A percentile compares a stretch with the other conserved stretches of the same genome.
These are phyloP conservation scores for Actinia tenebrosa DNA, from an alignment of 64 coral and sea anemone species.

Conservation along the genomic window DNA sequence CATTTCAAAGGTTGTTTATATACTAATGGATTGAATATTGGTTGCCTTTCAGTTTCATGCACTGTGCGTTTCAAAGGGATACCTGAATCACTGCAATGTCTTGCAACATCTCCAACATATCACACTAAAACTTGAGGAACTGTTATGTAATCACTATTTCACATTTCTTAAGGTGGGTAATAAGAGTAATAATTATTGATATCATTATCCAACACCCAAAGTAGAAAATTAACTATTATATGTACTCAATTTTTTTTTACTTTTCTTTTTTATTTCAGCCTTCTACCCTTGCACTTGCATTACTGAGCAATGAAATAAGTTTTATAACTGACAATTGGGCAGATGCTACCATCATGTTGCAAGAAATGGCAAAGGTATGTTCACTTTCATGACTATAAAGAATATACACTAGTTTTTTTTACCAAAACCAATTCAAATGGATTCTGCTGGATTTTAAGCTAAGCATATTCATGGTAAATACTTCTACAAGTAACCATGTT, in stretches of 20 bases:
- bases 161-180: slow-evolving; percentile 59
- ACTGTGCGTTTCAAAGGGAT: slow-evolving; percentile 85
- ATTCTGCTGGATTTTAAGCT: background rate
- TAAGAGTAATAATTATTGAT: background rate
- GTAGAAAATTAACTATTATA: background rate
- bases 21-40: background rate
- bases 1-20: background rate
- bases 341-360: slow-evolving; percentile 62
- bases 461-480: background rate
- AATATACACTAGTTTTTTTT: no score
- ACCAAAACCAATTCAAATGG: no score
- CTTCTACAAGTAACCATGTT: background rate
- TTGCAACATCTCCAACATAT: slow-evolving; percentile 81
- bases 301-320: slow-evolving; percentile 71
- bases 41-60: slow-evolving; percentile 74
- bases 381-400: no score
- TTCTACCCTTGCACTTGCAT: slow-evolving; percentile 75
- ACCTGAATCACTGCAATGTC: slow-evolving; percentile 76
- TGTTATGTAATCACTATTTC: slow-evolving; percentile 73
- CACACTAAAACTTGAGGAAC: slow-evolving; percentile 64
- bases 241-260: no score
- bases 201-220: no score
- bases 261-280: slow-evolving; percentile 41
- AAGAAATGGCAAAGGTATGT: slow-evolving; percentile 72
- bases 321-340: slow-evolving; percentile 69